These are phyloP conservation scores for Xerus inauris DNA, from an alignment of 2,113 vertebrate species.

Conservation along the genomic window DNA sequence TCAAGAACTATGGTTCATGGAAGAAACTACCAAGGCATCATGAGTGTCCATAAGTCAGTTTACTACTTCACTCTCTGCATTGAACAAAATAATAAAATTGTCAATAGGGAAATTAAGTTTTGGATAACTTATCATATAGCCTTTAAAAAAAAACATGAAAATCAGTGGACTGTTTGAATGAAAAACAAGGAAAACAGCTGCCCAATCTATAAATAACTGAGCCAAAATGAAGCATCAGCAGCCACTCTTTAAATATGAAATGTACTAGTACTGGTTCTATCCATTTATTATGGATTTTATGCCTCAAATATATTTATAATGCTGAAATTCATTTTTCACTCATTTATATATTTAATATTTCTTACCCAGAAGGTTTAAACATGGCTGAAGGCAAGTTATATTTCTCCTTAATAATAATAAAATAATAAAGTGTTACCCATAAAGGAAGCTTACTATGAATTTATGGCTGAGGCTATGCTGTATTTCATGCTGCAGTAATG, in stretches of 20 bases:
- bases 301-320: slow-evolving; percentile 53
- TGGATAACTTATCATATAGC: slow-evolving; percentile 25
- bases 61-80: background rate
- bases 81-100: slow-evolving; percentile 1
- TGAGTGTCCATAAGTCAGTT: background rate
- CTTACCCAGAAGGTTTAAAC: slow-evolving; percentile 41
- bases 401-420: slow-evolving; percentile 59
- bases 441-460: background rate
- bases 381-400: slow-evolving; percentile 51
- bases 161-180: background rate
- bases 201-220: background rate
- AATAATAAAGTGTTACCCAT: slow-evolving; percentile 10
- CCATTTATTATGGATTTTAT: slow-evolving; percentile 52
- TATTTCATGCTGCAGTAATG: background rate
- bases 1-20: background rate
- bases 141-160: slow-evolving; percentile 29
- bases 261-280: background rate
- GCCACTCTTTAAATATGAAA: slow-evolving; percentile 18
- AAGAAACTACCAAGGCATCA: background rate
- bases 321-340: slow-evolving; percentile 21
- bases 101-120: background rate
- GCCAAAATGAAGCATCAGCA: slow-evolving; percentile 26
- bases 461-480: background rate
- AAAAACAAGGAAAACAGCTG: slow-evolving; percentile 35
- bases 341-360: slow-evolving; percentile 65